Evolutionary conservation across 2,888 invertebrate genomes (phyloP), one percentile per base, ranked within the genome.

Genomic region (Hemaris fuciformis): DNA sequence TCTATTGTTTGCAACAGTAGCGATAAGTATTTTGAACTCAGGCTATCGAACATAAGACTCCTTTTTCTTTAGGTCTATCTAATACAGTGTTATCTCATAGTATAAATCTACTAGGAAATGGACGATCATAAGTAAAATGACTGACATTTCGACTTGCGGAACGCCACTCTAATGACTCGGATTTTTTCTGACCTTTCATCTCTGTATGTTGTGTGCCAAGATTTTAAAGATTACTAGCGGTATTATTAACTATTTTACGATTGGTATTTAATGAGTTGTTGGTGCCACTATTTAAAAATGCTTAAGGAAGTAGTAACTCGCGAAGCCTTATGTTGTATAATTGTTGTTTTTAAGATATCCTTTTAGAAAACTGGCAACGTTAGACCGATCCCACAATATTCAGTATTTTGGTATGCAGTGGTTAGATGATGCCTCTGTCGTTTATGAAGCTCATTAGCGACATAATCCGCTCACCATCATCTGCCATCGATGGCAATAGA

Each of bases 131-230:
- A 48, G 63, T 63, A 64, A 72, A 65, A 69, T 76, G 66, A 74
- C 63, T 74, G 73, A 66, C 70, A 66, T 69, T 66, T 67, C 68
- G 66, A 67, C 66, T 64, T 43, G 45, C 43, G 42, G 57, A 38
- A 53, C 27, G 53, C 27, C 27, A 10, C 27, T 41, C 57, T 41
- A 61, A 57, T 61, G 56, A 27, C 43, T 15, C 15, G 41, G n/a
- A 61, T 20, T 23, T 45, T 38, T 45, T 18, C 34, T 60, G 38
- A 25, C 25, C 60, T 60, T 38, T 60, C 60, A 60, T 61, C 62
- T 46, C n/a, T 41, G 10, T 10, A 23, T 25, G 41, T 27, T 53
- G 13, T 22, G 45, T 60, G 60, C 60, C 60, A 60, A 60, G 48
- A 18, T 53, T 42, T 34, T 31, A n/a, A 22, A 57, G 10, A 13